phyloP scores from a whole-genome alignment of 2,797 vertebrate species.

The Acipenser ruthenus region DNA sequence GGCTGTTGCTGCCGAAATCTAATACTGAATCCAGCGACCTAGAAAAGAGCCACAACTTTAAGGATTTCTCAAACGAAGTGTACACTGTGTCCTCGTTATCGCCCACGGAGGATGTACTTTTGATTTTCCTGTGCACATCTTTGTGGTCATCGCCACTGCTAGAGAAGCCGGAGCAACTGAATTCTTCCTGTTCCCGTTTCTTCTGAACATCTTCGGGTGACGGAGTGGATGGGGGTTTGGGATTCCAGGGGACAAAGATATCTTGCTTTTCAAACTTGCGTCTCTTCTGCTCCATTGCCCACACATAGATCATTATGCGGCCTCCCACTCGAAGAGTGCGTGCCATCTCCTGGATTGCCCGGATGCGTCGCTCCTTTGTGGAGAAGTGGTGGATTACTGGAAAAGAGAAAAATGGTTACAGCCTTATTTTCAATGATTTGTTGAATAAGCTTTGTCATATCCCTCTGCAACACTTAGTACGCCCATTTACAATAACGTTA shows the following conservation, averaged over 20 bases:
- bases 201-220: conserved; percentile 13
- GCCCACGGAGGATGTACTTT: conserved; percentile 51
- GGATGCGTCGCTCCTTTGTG: conserved; percentile 54
- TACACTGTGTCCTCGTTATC: conserved; percentile 43
- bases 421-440: no score
- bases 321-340: conserved; percentile 60
- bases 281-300: conserved; percentile 69
- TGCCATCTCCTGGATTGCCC: conserved; percentile 72
- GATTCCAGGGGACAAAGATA: conserved; percentile 69
- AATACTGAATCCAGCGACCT: conserved; percentile 64
- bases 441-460: no score
- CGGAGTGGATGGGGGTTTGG: conserved; percentile 45
- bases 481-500: no score
- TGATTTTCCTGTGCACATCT: conserved; percentile 59
- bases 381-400: conserved; percentile 71
- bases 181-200: conserved; percentile 24
- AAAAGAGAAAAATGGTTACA: conserved; percentile 21
- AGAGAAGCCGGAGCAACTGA: conserved; percentile 25
- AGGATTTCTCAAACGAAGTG: conserved; percentile 42
- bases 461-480: no score
- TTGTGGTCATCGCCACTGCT: conserved; percentile 32
- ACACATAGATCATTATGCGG: conserved; percentile 74
- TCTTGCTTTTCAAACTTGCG: conserved; percentile 75
- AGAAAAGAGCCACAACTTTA: conserved; percentile 63
- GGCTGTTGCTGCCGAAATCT: conserved; percentile 48